Conservation (phyloP, 2,797 vertebrate genomes). For the Falco concolor region DNA sequence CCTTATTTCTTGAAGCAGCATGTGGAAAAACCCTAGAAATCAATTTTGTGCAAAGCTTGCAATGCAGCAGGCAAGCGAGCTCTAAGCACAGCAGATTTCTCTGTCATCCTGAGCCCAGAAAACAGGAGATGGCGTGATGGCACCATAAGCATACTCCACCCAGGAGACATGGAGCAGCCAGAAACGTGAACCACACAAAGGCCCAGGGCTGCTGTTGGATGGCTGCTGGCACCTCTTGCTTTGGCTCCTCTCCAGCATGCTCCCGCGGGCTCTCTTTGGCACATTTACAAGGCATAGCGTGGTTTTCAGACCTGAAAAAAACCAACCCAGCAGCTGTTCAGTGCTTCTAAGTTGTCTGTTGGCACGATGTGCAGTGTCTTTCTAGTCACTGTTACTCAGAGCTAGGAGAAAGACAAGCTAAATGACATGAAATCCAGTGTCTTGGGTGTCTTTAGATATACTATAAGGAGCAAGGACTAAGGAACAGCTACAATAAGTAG, state of each 20-base stretch:
- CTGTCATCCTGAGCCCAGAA: neutral
- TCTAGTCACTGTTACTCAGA: neutral
- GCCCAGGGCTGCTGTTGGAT: neutral
- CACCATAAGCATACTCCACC: neutral
- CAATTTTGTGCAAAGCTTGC: neutral
- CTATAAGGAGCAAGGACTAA: neutral
- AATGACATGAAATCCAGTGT: neutral
- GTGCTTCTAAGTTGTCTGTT: neutral
- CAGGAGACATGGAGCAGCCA: neutral
- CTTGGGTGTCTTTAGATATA: neutral
- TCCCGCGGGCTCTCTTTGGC: neutral
- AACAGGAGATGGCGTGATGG: neutral
- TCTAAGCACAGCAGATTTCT: neutral
- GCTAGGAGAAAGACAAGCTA: neutral
- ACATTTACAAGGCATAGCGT: rapidly evolving
- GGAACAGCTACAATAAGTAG: neutral
- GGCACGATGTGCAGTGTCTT: neutral
- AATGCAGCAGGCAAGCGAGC: rapidly evolving
- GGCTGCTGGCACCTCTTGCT: neutral
- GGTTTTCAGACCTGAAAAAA: neutral
- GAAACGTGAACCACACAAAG: neutral
- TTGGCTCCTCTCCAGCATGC: neutral
- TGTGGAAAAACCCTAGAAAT: neutral
- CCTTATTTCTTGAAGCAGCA: neutral
- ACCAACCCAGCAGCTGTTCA: neutral